Base-by-base conservation (phyloP, 1,140 invertebrate species). In the Drosophila mauritiana region DNA sequence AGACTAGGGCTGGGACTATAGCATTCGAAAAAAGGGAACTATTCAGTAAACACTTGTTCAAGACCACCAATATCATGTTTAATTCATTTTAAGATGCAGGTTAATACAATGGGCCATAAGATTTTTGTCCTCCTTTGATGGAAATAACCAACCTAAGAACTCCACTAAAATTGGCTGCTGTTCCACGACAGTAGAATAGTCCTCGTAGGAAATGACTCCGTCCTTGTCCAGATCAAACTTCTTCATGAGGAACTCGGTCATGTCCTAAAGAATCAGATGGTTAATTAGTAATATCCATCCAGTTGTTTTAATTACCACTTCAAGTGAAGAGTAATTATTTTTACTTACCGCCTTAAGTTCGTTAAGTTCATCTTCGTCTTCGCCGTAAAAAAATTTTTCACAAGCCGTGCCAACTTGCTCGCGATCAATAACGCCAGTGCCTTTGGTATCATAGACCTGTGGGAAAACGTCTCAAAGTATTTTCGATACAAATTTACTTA, bases 141-240 rank as follows among this genome's bases (percentile, higher is more conserved):
- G 97, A 25, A 97, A 93, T 69, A 97, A 95, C 53, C 95, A 94
- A 0, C 97, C 97, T 75, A 97, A 94, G 36, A 94, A 94, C 91
- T 97, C 96, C 12, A 97, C 80, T 5, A 97, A 92, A 5, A 96
- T 93, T 0, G 94, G 94, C 51, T 97, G 95, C 13, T 93, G 93
- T 45, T 93, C 80, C 1, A 97, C 95, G 0, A 95, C 93, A 4
- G 91, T 86, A 46, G 93, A 92, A 81, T 96, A 97, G 91, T 98
- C 97, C 1, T 94, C 91, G 64, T 94, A 94, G 1, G 95, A 95
- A 27, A 97, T 94, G 63, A 95, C 94, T 1, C 96, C 96, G 83
- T 97, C 96, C 69, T 95, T 94, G 90, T 97, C 96, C 1, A 94
- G 59, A 80, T 97, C 97, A 92, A 97, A 93, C 61, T 95, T 95